These are phyloP conservation scores for Nannospalax galili DNA, from an alignment of 2,113 vertebrate genomes.

Conservation along the genomic window DNA sequence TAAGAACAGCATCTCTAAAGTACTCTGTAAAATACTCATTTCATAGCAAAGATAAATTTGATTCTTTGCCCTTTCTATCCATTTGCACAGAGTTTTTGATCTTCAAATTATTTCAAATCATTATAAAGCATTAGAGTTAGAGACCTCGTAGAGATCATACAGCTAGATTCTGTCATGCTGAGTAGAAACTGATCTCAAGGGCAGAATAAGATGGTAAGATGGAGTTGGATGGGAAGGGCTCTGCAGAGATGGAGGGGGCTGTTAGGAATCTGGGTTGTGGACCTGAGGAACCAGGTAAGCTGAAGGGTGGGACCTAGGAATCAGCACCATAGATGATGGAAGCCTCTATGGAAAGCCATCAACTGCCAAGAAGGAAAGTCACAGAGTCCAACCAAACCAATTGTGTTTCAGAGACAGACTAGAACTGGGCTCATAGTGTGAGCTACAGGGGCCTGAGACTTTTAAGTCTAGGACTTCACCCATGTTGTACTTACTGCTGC, in stretches of 20 bases:
- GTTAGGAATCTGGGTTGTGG: neutral
- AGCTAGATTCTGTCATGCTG: neutral
- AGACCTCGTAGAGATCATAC: neutral
- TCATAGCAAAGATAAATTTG: constrained; percentile 14
- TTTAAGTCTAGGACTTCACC: neutral
- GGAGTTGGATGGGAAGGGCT: neutral
- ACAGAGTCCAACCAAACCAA: neutral
- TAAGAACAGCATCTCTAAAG: neutral
- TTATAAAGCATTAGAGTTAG: neutral
- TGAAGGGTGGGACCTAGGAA: neutral
- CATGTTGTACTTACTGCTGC: neutral
- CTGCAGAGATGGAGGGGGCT: neutral
- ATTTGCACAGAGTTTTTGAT: constrained; percentile 7
- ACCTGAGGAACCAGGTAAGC: neutral
- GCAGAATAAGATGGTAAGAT: neutral
- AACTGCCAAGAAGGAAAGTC: neutral
- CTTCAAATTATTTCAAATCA: neutral
- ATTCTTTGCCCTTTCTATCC: neutral
- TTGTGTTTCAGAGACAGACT: neutral
- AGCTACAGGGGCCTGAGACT: neutral
- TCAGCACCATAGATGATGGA: neutral
- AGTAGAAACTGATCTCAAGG: neutral
- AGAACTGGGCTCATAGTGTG: neutral
- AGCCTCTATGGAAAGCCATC: neutral
- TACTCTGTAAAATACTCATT: neutral